phyloP scores from a whole-genome alignment of 1,140 invertebrate genomes.

The Sipha flava region DNA sequence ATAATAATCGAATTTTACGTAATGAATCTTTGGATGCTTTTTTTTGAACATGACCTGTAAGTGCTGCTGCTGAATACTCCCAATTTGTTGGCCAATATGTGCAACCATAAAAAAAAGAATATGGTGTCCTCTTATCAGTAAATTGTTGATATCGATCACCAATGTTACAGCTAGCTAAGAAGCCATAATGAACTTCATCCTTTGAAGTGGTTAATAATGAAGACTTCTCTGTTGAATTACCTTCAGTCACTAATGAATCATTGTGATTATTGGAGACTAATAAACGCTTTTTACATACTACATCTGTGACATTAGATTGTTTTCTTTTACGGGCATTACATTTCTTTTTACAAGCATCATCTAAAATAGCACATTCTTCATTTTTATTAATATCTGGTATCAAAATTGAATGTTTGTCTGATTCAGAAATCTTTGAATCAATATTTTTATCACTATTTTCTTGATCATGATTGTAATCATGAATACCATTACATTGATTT shows the following conservation, averaged over 20 bases:
- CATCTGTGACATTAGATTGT: neutral
- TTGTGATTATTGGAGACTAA: neutral
- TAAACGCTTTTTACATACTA: neutral
- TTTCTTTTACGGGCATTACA: neutral
- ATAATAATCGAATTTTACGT: slow-evolving; percentile 5
- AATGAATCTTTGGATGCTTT: neutral
- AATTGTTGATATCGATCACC: neutral
- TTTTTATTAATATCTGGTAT: neutral
- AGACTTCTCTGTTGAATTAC: neutral
- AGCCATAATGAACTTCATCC: neutral
- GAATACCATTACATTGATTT: neutral
- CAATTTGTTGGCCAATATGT: slow-evolving; percentile 21
- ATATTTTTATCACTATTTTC: neutral
- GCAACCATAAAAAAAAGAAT: neutral
- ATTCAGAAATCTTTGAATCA: neutral
- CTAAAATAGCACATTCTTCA: neutral
- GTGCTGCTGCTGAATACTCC: neutral
- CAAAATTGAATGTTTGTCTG: neutral
- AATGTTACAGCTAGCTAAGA: neutral
- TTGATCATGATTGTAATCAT: neutral
- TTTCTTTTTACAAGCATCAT: neutral
- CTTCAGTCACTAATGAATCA: neutral
- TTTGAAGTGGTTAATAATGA: neutral
- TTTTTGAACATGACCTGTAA: slow-evolving; percentile 4
- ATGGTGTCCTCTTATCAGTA: neutral